Conservation (phyloP, 2,113 vertebrate species). For the Myotis brandtii region DNA sequence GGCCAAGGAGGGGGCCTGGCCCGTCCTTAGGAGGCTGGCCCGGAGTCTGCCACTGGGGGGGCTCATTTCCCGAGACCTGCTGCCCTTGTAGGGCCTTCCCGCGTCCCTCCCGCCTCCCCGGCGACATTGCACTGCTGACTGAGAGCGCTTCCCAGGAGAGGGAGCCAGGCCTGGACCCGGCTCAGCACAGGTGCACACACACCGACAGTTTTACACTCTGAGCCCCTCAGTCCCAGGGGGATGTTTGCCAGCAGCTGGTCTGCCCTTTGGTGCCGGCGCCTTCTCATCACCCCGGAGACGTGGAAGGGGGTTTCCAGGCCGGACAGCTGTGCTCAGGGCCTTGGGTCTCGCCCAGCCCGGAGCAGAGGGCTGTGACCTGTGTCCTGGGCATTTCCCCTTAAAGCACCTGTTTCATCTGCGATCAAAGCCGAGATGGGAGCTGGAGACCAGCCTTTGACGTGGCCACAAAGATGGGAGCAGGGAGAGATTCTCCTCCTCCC, state of each 20-base stretch:
- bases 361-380: neutral
- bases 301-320: neutral
- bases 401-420: neutral
- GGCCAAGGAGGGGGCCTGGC: neutral
- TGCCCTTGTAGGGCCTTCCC: neutral
- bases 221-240: neutral
- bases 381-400: neutral
- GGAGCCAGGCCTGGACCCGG: neutral
- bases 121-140: neutral
- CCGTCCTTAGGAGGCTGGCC: neutral
- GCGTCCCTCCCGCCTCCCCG: neutral
- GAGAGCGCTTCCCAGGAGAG: neutral
- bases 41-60: neutral
- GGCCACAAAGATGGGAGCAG: slow-evolving; percentile 13
- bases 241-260: neutral
- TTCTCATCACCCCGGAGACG: neutral
- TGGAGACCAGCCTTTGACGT: slow-evolving; percentile 19
- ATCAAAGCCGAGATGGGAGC: neutral
- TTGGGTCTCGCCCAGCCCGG: neutral
- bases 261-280: neutral
- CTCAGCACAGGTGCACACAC: neutral
- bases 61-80: neutral
- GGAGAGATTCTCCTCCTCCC: neutral
- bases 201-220: neutral
- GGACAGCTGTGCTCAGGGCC: neutral